Base-by-base conservation (phyloP, 2,888 invertebrate species). In the Ochropleura leucogaster region DNA sequence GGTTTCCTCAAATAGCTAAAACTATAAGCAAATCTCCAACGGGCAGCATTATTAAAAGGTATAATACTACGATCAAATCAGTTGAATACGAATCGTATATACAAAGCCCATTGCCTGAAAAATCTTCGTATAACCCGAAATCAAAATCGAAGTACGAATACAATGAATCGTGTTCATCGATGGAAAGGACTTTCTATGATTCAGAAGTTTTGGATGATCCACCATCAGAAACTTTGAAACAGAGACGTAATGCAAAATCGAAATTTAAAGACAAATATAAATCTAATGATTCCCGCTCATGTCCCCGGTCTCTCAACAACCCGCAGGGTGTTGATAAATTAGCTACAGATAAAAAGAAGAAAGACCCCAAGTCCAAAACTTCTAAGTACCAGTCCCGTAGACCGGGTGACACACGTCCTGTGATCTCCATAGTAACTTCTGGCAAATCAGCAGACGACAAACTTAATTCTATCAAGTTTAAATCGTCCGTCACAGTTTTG, bases 401-500 rank as follows among this genome's bases (percentile, higher is more conserved):
- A 49, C 10, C 4, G 0, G 7, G 8, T 4, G 8, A 16, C 44
- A 6, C 7, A 4, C 51, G 51, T 12, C 68, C 74, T 2, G 68
- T 68, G n/a, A 76, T 68, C 1, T 75, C 77, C 40, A 76, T 68
- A 4, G 51, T 47, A 49, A 60, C 68, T 53, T 51, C 68, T 2
- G 68, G 76, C 1, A 75, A 76, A 60, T 7, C 59, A 30, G 3
- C 20, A 0, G 49, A 59, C 2, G 18, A 68, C n/a, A 76, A 53
- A 53, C 18, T 14, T 6, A 68, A 76, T 30, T 18, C 74, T 20
- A 30, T 82, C 18, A 79, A 72, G 6, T 85, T 85, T 53, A 85
- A 84, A 62, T 84, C 86, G 0, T 84, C 85, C 3, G 47, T 84
- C 3, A 85, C 86, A 3, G 62, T 85, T 0, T 6, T 84, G 1